phyloP scores from a whole-genome alignment of 2,113 vertebrate genomes.

The Lepisosteus osseus region DNA sequence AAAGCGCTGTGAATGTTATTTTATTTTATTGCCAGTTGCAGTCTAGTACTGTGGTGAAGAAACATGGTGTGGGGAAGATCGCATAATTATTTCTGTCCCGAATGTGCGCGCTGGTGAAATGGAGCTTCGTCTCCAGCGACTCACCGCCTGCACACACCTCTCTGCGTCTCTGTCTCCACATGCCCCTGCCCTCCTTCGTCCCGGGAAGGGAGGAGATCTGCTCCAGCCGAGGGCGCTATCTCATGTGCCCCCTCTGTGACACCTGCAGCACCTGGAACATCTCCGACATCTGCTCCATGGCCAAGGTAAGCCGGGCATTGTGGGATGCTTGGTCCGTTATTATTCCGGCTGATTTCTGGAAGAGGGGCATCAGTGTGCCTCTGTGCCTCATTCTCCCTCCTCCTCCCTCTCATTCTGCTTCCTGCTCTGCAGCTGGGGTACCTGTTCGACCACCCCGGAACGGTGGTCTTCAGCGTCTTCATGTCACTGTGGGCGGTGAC shows the following conservation, averaged over 20 bases:
- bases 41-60: too few relatives aligned
- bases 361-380: constrained; percentile 13
- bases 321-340: not conserved
- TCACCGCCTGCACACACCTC: too few relatives aligned
- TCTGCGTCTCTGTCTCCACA: not conserved
- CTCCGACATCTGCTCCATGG: constrained; percentile 76
- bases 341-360: not conserved
- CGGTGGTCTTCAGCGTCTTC: constrained; percentile 75
- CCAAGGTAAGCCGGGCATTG: constrained; percentile 54
- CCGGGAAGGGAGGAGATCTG: constrained; percentile 68
- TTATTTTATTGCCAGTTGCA: too few relatives aligned
- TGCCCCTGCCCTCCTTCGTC: not conserved
- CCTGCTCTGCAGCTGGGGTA: constrained; percentile 60
- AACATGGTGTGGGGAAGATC: too few relatives aligned
- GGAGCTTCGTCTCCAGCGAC: too few relatives aligned
- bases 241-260: constrained; percentile 72
- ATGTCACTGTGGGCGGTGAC: constrained; percentile 76
- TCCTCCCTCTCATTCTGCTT: not conserved
- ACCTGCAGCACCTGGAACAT: constrained; percentile 70
- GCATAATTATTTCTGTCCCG: too few relatives aligned
- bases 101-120: too few relatives aligned
- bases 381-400: not conserved
- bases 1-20: too few relatives aligned
- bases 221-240: constrained; percentile 53
- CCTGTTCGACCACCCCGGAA: constrained; percentile 72